Evolutionary conservation across 2,113 vertebrate genomes (phyloP).

Genomic region (Oriolus oriolus): DNA sequence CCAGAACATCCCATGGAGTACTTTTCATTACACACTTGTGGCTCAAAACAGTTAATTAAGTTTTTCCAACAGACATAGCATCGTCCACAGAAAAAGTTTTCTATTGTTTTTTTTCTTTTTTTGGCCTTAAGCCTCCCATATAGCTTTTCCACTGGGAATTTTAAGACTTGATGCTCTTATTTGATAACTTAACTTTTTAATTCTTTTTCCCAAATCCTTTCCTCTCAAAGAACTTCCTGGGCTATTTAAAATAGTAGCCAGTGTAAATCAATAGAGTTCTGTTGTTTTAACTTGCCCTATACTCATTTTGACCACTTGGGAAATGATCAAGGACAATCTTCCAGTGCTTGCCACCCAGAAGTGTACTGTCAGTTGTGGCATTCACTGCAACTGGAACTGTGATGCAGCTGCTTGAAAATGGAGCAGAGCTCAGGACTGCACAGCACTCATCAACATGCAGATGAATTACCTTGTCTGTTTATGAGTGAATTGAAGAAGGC

Average conservation of each 20-base stretch:
- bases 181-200: not conserved
- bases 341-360: not conserved
- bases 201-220: not conserved
- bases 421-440: not conserved
- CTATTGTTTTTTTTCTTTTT: not conserved
- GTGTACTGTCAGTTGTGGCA: not conserved
- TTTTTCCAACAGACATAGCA: not conserved
- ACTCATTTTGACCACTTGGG: not conserved
- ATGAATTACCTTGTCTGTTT: not conserved
- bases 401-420: not conserved
- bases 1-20: not conserved
- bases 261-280: not conserved
- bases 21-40: not conserved
- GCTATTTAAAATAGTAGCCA: not conserved
- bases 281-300: not conserved
- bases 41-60: not conserved
- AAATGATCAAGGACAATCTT: not conserved
- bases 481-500: not conserved
- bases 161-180: not conserved
- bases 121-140: not conserved
- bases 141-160: not conserved
- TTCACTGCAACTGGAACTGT: not conserved
- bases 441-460: not conserved
- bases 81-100: not conserved
- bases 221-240: not conserved